These are phyloP conservation scores for Argyra leucocephala DNA, from an alignment of 2,888 invertebrate species.

Conservation along the genomic window DNA sequence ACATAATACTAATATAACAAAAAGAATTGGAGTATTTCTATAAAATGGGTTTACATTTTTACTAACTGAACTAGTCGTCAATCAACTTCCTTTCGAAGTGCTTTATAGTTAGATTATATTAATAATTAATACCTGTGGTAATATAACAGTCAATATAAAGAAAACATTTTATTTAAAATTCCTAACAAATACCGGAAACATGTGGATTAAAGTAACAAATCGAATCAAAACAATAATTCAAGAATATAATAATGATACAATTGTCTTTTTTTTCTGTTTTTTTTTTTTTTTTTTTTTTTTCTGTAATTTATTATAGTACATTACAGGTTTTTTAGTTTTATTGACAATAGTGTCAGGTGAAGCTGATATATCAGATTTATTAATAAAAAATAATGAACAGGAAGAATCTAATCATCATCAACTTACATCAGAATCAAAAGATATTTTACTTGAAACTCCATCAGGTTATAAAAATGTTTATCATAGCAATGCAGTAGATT, in stretches of 20 bases:
- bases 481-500: not conserved
- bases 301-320: not conserved
- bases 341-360: not conserved
- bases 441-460: not conserved
- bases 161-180: not conserved
- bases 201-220: not conserved
- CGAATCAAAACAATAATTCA: not conserved
- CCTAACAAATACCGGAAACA: not conserved
- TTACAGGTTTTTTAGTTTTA: not conserved
- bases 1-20: not conserved
- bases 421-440: not conserved
- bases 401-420: not conserved
- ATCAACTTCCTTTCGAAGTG: constrained; percentile 4
- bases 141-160: not conserved
- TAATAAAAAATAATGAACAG: not conserved
- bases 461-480: not conserved
- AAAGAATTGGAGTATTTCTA: not conserved
- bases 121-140: too few species aligned
- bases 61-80: not conserved
- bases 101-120: too few species aligned
- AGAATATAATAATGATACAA: not conserved
- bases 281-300: not conserved
- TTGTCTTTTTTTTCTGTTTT: not conserved
- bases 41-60: constrained; percentile 2
- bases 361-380: not conserved